Percentiles rank a stretch among this genome's conserved stretches.
Evolutionary conservation across 2,888 invertebrate genomes (phyloP).

Genomic region (Diploptera punctata): DNA sequence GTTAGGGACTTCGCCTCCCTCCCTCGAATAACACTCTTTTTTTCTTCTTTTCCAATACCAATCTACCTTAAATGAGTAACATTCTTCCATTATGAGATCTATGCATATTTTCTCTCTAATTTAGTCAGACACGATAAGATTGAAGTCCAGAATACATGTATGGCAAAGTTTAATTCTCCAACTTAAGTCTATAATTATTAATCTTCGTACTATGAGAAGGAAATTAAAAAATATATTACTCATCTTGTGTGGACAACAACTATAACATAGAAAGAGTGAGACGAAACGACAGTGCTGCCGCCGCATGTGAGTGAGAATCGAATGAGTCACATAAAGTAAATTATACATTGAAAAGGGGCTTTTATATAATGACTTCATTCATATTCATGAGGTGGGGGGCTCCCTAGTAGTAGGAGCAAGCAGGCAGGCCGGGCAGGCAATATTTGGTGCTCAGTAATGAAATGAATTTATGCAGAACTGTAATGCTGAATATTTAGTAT

Average conservation of each 20-base stretch:
- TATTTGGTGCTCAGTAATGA: conserved; percentile 67
- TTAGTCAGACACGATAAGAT: too few species aligned
- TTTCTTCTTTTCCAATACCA: too few species aligned
- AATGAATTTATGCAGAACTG: conserved; percentile 71
- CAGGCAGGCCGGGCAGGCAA: conserved; percentile 55
- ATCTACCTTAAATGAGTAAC: too few species aligned
- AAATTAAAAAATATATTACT: too few species aligned
- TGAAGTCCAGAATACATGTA: too few species aligned
- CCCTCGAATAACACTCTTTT: too few species aligned
- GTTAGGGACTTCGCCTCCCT: too few species aligned
- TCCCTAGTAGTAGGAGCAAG: conserved; percentile 11
- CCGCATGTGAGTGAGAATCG: conserved; percentile 50
- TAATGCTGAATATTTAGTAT: conserved; percentile 65
- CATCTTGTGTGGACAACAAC: conserved; percentile 24
- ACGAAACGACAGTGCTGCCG: conserved; percentile 33
- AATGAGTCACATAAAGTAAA: conserved; percentile 71
- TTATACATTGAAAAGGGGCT: conserved; percentile 68
- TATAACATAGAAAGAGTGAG: conserved; percentile 20
- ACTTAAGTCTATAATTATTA: too few species aligned
- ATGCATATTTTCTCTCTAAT: too few species aligned
- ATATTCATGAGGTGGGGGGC: conserved; percentile 63
- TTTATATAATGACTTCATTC: conserved; percentile 71
- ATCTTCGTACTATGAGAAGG: too few species aligned
- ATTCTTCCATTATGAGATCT: too few species aligned
- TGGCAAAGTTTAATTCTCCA: too few species aligned